A percentile compares a stretch with the other conserved stretches of the same genome.
These are phyloP conservation scores for Cheilosia urbana DNA, from an alignment of 2,888 invertebrate species.

Conservation along the genomic window DNA sequence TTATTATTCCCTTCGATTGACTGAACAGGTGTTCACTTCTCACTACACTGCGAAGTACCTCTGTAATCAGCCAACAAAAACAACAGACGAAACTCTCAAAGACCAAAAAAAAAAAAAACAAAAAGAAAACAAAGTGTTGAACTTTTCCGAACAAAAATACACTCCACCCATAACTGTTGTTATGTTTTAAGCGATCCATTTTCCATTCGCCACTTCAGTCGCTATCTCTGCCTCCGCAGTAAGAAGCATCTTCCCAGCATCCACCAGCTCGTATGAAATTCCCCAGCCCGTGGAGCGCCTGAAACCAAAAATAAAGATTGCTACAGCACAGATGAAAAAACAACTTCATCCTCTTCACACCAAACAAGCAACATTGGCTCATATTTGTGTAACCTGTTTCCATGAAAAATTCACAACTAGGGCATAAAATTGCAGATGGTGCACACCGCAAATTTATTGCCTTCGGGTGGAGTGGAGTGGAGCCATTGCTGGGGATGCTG, in stretches of 20 bases:
- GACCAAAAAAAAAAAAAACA: neutral
- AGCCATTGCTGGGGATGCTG: conserved; percentile 45
- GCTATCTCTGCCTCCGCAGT: neutral
- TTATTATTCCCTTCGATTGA: no score
- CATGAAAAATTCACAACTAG: conserved; percentile 81
- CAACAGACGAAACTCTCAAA: conserved; percentile 25
- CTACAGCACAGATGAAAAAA: conserved; percentile 13
- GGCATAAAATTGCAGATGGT: conserved; percentile 79
- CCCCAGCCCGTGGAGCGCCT: neutral
- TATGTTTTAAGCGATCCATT: conserved; percentile 52
- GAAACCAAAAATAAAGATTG: conserved; percentile 10
- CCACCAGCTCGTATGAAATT: neutral
- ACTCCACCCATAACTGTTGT: conserved; percentile 31
- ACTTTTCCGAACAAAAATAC: conserved; percentile 8
- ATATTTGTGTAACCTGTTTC: conserved; percentile 81
- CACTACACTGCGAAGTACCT: no score
- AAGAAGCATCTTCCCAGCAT: conserved; percentile 22
- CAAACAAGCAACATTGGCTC: conserved; percentile 78
- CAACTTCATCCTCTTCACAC: conserved; percentile 33
- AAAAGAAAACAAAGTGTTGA: conserved; percentile 12
- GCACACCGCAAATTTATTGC: conserved; percentile 75
- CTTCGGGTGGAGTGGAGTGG: conserved; percentile 44
- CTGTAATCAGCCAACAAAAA: neutral
- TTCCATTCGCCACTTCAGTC: conserved; percentile 27
- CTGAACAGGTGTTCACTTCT: no score